These are phyloP conservation scores for Drosophila antonietae DNA, from an alignment of 2,888 invertebrate species.

Conservation along the genomic window DNA sequence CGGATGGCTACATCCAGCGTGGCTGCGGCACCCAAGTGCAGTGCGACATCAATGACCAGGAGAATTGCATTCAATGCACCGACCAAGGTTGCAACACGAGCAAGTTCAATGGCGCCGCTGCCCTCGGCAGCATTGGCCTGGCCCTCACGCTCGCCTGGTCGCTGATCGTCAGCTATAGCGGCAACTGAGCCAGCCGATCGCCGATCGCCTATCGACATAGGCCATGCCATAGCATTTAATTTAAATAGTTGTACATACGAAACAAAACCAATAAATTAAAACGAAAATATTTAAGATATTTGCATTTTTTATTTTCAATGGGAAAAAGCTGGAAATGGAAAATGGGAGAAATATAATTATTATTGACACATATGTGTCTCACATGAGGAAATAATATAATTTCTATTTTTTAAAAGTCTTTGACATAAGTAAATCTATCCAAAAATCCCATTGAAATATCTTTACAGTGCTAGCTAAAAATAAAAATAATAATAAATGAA, in stretches of 20 bases:
- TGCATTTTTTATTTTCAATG: background rate
- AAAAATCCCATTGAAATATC: too few species aligned
- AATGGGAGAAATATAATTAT: too few species aligned
- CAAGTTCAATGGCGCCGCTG: slow-evolving; percentile 61
- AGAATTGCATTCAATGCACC: slow-evolving; percentile 70
- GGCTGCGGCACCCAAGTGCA: slow-evolving; percentile 72
- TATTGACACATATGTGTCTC: too few species aligned
- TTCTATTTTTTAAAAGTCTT: too few species aligned
- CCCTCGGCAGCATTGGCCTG: slow-evolving; percentile 54
- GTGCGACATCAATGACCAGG: slow-evolving; percentile 62
- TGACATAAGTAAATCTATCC: too few species aligned
- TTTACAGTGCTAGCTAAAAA: too few species aligned
- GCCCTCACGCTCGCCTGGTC: slow-evolving; percentile 62
- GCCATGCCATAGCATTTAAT: slow-evolving; percentile 39
- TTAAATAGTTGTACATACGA: slow-evolving; percentile 53
- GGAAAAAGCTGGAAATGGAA: too few species aligned
- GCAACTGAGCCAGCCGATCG: background rate
- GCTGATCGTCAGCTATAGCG: slow-evolving; percentile 34
- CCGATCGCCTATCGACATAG: background rate
- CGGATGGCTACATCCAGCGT: slow-evolving; percentile 56
- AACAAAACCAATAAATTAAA: slow-evolving; percentile 40
- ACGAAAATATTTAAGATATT: slow-evolving; percentile 17
- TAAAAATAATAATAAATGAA: too few species aligned
- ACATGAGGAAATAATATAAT: too few species aligned
- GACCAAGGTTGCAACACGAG: slow-evolving; percentile 74